Base-by-base conservation (phyloP, 2,113 vertebrate genomes). In the Lagopus leucura region DNA sequence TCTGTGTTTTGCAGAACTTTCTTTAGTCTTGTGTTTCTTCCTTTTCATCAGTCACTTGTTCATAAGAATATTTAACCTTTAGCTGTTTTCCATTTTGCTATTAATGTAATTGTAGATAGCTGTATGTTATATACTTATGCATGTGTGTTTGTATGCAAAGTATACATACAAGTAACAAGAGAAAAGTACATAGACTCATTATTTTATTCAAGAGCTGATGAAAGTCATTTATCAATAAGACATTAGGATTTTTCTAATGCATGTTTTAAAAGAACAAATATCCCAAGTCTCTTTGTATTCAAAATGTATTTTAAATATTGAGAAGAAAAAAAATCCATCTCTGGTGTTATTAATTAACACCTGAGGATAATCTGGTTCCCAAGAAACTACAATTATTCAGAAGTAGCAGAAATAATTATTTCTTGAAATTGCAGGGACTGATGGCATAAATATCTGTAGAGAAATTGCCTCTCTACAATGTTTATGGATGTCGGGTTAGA, bases 301-400 rank as follows among this genome's bases (percentile, higher is more conserved):
- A 86, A 92, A 91, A 90, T 40, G 30, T 43, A 55, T 81, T 73
- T 83, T 64, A 27, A 88, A 91, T 74, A n/a, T 22, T 4, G 70
- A 38, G 25, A 80, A 25, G 25, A 38, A 58, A 72, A 71, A 74
- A 52, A 54, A 76, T 85, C 60, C 16, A 40, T 85, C 67, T 77
- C 79, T 67, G 13, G 21, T 58, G 28, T 89, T 80, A 50, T 85
- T 86, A 94, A 85, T 92, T 91, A 95, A 71, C 34, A 94, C 34
- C 15, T 52, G 67, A 54, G 82, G 47, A 91, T 82, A 89, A 95
- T 74, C 65, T 77, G 11, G 15, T 74, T 89, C 25, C 58, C 47
- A 70, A 93, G 67, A 89, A 96, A 87, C 40, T n/a, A 63, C 24
- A 91, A 79, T 91, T 82, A 88, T 86, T 89, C 72, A 91, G 80